Percentiles rank a stretch among this genome's conserved stretches.
phyloP scores from a whole-genome alignment of 2,797 vertebrate species.

The Sebastes jordani region DNA sequence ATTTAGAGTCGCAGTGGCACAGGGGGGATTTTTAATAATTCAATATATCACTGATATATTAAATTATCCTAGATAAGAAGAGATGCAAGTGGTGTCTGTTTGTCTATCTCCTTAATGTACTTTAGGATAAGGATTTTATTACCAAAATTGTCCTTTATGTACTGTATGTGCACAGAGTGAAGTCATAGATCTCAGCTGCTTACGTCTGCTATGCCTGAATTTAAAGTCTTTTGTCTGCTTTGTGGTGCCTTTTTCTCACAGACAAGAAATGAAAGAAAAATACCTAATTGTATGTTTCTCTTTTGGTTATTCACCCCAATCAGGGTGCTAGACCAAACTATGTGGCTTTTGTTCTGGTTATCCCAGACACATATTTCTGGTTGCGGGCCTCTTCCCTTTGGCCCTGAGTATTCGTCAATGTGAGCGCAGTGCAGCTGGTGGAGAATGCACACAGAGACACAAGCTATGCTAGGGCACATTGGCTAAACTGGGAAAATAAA shows the following conservation, averaged over 20 bases:
- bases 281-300: conserved; percentile 60
- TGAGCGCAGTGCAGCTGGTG: conserved; percentile 52
- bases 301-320: conserved; percentile 53
- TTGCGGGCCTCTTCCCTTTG: conserved; percentile 58
- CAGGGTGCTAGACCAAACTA: conserved; percentile 65
- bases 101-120: background rate
- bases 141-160: background rate
- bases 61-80: background rate
- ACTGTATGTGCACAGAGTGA: background rate
- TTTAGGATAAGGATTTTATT: background rate
- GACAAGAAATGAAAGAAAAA: conserved; percentile 47
- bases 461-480: conserved; percentile 40
- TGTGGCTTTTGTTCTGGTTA: conserved; percentile 72
- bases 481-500: conserved; percentile 62
- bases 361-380: conserved; percentile 73
- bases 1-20: background rate
- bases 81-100: background rate
- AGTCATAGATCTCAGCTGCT: conserved; percentile 11
- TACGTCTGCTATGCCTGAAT: background rate
- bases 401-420: conserved; percentile 35
- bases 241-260: conserved; percentile 12
- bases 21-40: background rate
- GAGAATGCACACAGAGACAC: conserved; percentile 48
- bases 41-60: background rate
- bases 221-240: conserved; percentile 22